Evolutionary conservation across 2,797 vertebrate species (phyloP).

Genomic region (Neostethus bicornis): DNA sequence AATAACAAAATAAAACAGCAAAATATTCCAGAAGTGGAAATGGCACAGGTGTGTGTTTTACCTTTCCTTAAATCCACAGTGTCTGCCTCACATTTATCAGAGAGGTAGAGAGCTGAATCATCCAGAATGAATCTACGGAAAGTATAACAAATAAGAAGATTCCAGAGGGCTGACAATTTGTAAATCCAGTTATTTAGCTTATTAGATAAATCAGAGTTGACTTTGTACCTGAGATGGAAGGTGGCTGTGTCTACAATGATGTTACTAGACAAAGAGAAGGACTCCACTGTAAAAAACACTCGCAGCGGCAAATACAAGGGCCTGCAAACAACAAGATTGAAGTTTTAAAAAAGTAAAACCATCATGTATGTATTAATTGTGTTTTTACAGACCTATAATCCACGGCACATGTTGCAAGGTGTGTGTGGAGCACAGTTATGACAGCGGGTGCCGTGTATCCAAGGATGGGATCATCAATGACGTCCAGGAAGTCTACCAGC

Average conservation of each 20-base stretch:
- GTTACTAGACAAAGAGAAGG: conserved; percentile 92
- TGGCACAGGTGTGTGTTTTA: conserved; percentile 43
- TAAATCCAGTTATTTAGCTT: not conserved
- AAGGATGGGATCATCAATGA: conserved; percentile 90
- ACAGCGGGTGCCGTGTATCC: conserved; percentile 89
- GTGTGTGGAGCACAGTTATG: conserved; percentile 91
- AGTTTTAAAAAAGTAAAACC: no score
- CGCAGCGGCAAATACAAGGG: conserved; percentile 90
- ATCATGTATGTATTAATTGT: no score
- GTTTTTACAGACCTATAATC: conserved; percentile 83
- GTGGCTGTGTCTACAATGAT: conserved; percentile 93
- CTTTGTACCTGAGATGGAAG: conserved; percentile 90
- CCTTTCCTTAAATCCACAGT: conserved; percentile 88
- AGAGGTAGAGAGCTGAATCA: conserved; percentile 92
- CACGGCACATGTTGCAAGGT: conserved; percentile 88
- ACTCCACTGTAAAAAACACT: conserved; percentile 88
- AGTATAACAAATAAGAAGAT: conserved; percentile 8
- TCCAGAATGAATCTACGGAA: conserved; percentile 89
- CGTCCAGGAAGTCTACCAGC: conserved; percentile 91
- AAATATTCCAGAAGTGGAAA: not conserved
- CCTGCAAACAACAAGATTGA: conserved; percentile 63
- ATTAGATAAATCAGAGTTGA: not conserved
- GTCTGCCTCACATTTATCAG: conserved; percentile 89
- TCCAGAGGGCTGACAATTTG: not conserved
- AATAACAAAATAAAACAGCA: not conserved